These are phyloP conservation scores for Eptesicus fuscus DNA, from an alignment of 2,113 vertebrate species.

Conservation along the genomic window DNA sequence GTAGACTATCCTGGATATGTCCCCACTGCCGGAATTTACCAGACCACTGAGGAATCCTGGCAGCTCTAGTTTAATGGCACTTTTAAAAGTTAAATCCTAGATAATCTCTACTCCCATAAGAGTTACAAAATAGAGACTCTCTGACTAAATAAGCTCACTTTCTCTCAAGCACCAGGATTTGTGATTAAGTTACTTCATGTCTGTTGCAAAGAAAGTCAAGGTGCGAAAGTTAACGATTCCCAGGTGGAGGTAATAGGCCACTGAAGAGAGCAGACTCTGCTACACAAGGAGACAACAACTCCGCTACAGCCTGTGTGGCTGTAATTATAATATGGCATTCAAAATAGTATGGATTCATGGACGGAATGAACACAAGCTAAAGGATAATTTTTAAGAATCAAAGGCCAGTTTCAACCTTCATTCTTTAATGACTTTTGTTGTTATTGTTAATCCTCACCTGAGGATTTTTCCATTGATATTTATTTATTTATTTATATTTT, in stretches of 20 bases:
- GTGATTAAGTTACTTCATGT: slow-evolving; percentile 19
- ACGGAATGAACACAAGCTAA: not conserved
- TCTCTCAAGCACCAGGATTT: slow-evolving; percentile 1
- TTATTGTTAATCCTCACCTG: too few relatives aligned
- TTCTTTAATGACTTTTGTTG: not conserved
- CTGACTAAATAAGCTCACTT: not conserved
- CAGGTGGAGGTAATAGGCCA: not conserved
- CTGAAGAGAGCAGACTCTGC: not conserved
- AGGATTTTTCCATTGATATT: too few relatives aligned
- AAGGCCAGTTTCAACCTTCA: not conserved
- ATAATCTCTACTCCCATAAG: not conserved
- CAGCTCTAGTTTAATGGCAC: not conserved
- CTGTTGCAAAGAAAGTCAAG: slow-evolving; percentile 8
- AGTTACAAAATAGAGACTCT: not conserved
- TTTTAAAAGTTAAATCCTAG: not conserved
- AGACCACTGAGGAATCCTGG: not conserved
- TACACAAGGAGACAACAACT: not conserved
- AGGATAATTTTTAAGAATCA: not conserved
- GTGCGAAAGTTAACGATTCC: not conserved
- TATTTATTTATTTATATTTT: too few relatives aligned
- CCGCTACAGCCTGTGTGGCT: not conserved
- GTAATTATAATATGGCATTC: not conserved
- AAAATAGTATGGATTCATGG: not conserved
- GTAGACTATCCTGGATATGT: not conserved
- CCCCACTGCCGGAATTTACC: not conserved